Conservation (phyloP, 2,888 invertebrate genomes). For the Holacanthella duospinosa region DNA sequence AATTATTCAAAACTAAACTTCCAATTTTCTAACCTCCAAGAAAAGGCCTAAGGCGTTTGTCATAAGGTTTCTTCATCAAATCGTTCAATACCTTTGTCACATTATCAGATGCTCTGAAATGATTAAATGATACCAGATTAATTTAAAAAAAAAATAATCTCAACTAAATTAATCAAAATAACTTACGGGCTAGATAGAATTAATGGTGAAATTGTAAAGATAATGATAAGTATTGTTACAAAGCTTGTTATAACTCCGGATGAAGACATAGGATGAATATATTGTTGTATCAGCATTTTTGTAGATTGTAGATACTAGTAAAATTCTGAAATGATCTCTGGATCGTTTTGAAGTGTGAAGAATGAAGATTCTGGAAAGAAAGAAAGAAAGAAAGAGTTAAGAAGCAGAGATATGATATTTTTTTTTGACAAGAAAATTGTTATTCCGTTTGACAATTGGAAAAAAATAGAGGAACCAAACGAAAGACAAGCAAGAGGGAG, state of each 20-base stretch:
- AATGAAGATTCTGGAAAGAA: no score
- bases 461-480: no score
- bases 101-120: background rate
- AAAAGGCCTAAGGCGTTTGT: constrained; percentile 3
- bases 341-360: background rate
- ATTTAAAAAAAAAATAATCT: background rate
- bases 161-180: no score
- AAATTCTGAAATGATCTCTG: background rate
- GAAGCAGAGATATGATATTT: background rate
- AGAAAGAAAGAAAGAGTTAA: background rate
- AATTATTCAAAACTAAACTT: no score
- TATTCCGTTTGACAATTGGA: no score
- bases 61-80: constrained; percentile 8
- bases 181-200: background rate
- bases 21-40: background rate
- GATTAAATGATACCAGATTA: background rate
- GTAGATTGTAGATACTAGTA: background rate
- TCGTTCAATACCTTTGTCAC: background rate
- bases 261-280: no score
- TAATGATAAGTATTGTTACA: no score
- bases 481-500: no score
- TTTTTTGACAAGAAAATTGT: background rate
- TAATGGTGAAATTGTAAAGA: background rate
- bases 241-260: no score
- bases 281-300: no score